Base-by-base conservation (phyloP, 2,797 vertebrate species). In the Siniperca scherzeri region DNA sequence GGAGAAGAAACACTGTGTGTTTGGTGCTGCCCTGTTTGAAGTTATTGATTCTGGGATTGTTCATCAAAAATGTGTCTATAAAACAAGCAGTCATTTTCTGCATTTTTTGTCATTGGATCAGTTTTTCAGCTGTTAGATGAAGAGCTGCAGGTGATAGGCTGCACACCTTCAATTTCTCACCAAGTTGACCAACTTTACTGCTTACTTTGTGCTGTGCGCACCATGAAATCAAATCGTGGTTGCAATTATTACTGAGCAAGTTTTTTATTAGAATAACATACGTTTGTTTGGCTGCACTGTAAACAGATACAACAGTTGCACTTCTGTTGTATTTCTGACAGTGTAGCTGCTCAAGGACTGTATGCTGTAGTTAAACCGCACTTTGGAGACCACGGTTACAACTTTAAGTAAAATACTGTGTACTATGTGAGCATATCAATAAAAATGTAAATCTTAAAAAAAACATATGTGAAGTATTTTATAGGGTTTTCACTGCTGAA, bases 1-100 rank as follows among this genome's bases (percentile, higher is more conserved):
- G 66, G 59, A 40, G 27, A 73, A 46, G 71, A 50, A 36, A 66
- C 60, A 42, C 33, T n/a, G 74, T 27, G 10, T 38, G 46, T 61
- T 66, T 60, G 40, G 27, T 53, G 25, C 50, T 22, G 60, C 19
- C 22, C 53, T 61, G 62, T 48, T 74, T 61, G 46, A 52, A 53
- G 27, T 25, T 9, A 61, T 10, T 55, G 50, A 55, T 64, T 64
- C 33, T 4, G 2, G 2, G 7, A 38, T 38, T 16, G 6, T 48
- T 70, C 42, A 52, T 66, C 0, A 27, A 65, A 77, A 77, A 61
- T 25, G 6, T 2, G 6, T 19, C 13, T 55, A 30, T 30, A 27
- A 59, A 48, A 48, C 1, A 30, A 27, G 7, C 2, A 12, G 5
- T 30, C 36, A 55, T 74, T 55, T 65, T 46, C 60, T 74, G 36